Evolutionary conservation across 2,888 invertebrate species (phyloP), one percentile per base, ranked within the genome.

Genomic region (Selenia dentaria): DNA sequence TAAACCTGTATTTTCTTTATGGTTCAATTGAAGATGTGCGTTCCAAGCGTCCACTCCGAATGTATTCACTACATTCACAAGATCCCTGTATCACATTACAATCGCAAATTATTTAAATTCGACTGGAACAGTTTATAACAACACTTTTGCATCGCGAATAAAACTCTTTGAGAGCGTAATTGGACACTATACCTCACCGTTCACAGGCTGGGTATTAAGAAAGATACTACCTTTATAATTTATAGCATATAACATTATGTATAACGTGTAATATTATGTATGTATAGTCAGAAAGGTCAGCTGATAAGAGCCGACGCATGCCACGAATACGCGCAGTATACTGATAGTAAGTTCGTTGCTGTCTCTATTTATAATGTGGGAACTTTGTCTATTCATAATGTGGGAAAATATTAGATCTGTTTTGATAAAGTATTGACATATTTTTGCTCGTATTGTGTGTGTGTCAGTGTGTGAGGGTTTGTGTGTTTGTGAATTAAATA

Each of bases 281-380:
- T 22, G 55, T 54, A 57, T 64, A 62, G 62, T 50, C 65, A 56
- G 50, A 59, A 75, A 79, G 83, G 78, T 74, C 79, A 82, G 66
- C 63, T 77, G 86, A 86, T 86, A 87, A 86, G 73, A 70, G 67
- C 51, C 55, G 54, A 62, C 76, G 71, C 78, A 75, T 66, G 67
- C 64, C 62, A 56, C 66, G 55, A 55, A 57, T 62, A 66, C 72
- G 68, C 67, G 59, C 60, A 64, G 56, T 62, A 53, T 53, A 64
- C 66, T 70, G 57, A 63, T 64, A 62, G 57, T 55, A n/a, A n/a
- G n/a, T n/a, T n/a, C n/a, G n/a, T n/a, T n/a, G n/a, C n/a, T n/a
- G n/a, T n/a, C n/a, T n/a, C n/a, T 54, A 54, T 55, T 59, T 57
- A 59, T 26, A 10, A 6, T n/a, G 28, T 8, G n/a, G n/a, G n/a